Evolutionary conservation across 2,113 vertebrate species (phyloP), one percentile per base, ranked within the genome.

Genomic region (Proteles cristata): DNA sequence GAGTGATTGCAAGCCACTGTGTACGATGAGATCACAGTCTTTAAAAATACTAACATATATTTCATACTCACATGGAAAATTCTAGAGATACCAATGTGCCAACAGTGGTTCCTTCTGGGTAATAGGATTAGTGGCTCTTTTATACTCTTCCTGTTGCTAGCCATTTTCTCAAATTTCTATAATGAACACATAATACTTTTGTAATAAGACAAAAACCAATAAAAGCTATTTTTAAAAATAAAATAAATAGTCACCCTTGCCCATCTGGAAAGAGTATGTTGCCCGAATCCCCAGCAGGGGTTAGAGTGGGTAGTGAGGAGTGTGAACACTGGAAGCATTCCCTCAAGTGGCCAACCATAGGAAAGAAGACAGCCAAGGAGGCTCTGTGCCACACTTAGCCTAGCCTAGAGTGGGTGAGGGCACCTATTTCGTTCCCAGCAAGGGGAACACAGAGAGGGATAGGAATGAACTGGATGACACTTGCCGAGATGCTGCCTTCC

Each of bases 141-240:
- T 85, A 76, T 77, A n/a, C 8, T 88, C 69, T 97, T 97, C 69
- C 43, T 92, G 77, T 85, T 48, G 68, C 88, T 86, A 88, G 76
- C 53, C 63, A 4, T 94, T 97, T 96, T 92, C 95, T 96, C 97
- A 77, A 58, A 96, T 96, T 95, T 96, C 81, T 85, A 81, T 92
- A 90, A 96, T 74, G 90, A 98, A 88, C 31, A 81, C 90, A 82
- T 55, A 96, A 97, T 85, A 92, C 95, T 96, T 97, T 93, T 79
- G 15, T 88, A 96, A 96, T 93, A 91, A 95, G 76, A 93, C 83
- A 92, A 96, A 97, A 92, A 6, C 55, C 94, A 97, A 93, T 95
- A 88, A 98, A 95, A 97, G 61, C 76, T 97, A 94, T 97, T 97
- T 97, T 97, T 50, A 96, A 97, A 90, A 96, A 92, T 79, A 94